These are phyloP conservation scores for Colaptes auratus DNA, from an alignment of 2,113 vertebrate species.

Conservation along the genomic window DNA sequence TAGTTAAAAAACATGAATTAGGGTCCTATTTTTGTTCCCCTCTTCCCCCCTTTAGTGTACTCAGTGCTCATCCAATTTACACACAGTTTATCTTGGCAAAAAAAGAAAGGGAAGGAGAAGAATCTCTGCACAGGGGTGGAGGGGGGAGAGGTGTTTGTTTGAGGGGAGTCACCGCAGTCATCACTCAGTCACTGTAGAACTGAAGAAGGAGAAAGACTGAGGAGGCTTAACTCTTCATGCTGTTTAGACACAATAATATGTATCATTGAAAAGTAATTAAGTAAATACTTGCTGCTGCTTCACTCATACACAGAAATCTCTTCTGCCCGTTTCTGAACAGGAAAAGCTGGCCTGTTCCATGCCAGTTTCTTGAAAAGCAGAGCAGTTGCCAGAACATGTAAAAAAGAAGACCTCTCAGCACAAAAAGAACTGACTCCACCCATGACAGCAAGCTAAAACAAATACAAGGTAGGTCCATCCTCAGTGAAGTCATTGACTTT, in stretches of 20 bases:
- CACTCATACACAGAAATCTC: neutral
- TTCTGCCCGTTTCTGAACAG: neutral
- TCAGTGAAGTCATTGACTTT: neutral
- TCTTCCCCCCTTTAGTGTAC: neutral
- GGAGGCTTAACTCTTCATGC: slow-evolving; percentile 36
- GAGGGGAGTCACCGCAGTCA: slow-evolving; percentile 44
- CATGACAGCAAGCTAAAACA: neutral
- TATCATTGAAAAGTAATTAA: neutral
- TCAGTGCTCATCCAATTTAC: slow-evolving; percentile 38
- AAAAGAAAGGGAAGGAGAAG: slow-evolving; percentile 49
- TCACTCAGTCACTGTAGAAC: slow-evolving; percentile 9
- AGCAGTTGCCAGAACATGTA: neutral
- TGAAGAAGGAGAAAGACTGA: neutral
- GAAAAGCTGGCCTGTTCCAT: neutral
- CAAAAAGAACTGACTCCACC: neutral
- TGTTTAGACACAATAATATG: neutral
- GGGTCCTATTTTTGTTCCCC: neutral
- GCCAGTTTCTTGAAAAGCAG: slow-evolving; percentile 11
- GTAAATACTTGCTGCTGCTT: neutral
- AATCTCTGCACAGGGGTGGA: neutral
- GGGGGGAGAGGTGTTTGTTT: slow-evolving; percentile 49
- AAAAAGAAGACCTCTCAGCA: neutral
- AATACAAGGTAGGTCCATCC: neutral
- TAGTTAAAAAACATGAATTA: slow-evolving; percentile 21
- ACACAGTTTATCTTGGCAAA: slow-evolving; percentile 49